Conservation (phyloP, 2,888 invertebrate genomes). For the Andrena minutula region DNA sequence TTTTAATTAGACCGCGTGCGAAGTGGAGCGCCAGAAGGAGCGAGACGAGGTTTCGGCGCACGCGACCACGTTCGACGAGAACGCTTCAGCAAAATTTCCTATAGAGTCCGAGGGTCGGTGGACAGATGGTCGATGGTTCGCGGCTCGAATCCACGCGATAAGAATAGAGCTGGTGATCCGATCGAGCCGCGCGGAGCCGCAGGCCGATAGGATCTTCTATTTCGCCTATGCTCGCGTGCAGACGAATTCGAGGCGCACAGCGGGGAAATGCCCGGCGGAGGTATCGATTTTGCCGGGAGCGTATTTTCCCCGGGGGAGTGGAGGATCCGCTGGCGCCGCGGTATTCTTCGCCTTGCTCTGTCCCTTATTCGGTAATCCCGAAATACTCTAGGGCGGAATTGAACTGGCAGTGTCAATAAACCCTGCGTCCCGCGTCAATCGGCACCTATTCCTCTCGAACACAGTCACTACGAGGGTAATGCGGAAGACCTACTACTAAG, state of each 20-base stretch:
- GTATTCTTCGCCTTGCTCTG: neutral
- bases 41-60: constrained; percentile 22
- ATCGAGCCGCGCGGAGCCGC: neutral
- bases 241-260: constrained; percentile 40
- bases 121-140: neutral
- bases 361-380: neutral
- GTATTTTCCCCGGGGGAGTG: constrained; percentile 10
- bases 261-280: constrained; percentile 40
- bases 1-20: constrained; percentile 39
- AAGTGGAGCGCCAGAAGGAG: constrained; percentile 31
- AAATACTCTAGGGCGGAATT: no score
- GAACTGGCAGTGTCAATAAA: no score
- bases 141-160: constrained; percentile 21
- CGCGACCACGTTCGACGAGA: constrained; percentile 12
- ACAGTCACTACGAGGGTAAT: no score
- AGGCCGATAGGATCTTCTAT: constrained; percentile 45
- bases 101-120: neutral
- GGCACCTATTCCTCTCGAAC: no score
- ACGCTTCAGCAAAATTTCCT: neutral
- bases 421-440: no score
- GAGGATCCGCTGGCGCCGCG: neutral
- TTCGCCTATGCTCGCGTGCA: constrained; percentile 17
- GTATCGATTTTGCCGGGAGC: constrained; percentile 63
- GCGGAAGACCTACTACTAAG: no score
- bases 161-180: constrained; percentile 24